Evolutionary conservation across 2,797 vertebrate species (phyloP).

Genomic region (Gambusia yucatana): DNA sequence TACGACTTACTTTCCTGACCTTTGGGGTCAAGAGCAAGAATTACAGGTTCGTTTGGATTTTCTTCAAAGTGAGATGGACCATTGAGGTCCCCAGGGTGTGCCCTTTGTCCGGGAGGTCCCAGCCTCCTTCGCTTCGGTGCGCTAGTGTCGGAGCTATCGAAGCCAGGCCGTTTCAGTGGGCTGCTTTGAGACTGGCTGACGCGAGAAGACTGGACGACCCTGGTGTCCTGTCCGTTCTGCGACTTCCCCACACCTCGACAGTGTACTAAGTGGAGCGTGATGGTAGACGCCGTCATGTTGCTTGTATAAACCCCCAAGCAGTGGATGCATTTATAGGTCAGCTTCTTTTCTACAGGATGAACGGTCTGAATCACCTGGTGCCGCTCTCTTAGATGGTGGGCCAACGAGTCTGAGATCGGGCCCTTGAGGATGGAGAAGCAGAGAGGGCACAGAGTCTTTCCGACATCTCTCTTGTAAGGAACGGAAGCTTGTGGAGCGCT

Average conservation of each 20-base stretch:
- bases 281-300: constrained; percentile 99
- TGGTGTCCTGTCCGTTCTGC: constrained; percentile 93
- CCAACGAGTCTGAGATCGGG: constrained; percentile 95
- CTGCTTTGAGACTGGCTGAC: constrained; percentile 82
- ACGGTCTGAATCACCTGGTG: constrained; percentile 98
- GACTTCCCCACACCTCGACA: constrained; percentile 96
- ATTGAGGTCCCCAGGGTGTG: constrained; percentile 60
- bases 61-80: constrained; percentile 84
- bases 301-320: constrained; percentile 98
- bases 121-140: constrained; percentile 88
- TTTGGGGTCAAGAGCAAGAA: constrained; percentile 93
- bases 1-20: constrained; percentile 94
- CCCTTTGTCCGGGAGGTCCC: constrained; percentile 79
- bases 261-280: constrained; percentile 95
- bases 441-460: constrained; percentile 97
- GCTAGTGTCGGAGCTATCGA: constrained; percentile 85
- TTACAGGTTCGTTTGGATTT: constrained; percentile 90
- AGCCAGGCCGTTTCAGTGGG: constrained; percentile 85
- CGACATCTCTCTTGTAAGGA: constrained; percentile 96
- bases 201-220: constrained; percentile 82
- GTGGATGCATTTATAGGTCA: constrained; percentile 99
- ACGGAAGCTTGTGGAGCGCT: constrained; percentile 89
- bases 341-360: constrained; percentile 97
- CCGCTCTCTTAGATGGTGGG: constrained; percentile 94
- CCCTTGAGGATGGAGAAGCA: constrained; percentile 99